Base-by-base conservation (phyloP, 2,888 invertebrate genomes). In the Cactoblastis cactorum region DNA sequence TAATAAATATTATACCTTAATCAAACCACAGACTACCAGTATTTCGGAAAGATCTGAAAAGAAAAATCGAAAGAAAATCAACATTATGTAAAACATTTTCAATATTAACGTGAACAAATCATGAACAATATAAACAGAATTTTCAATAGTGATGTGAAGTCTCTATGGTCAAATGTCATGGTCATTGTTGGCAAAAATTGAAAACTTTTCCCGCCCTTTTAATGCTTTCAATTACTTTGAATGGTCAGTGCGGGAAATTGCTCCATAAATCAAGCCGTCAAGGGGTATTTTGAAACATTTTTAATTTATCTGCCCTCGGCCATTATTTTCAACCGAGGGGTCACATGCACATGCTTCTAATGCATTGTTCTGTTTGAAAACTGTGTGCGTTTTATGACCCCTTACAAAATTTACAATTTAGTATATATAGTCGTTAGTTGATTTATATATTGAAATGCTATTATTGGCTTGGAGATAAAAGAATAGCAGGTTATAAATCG, bases 281-380 rank as follows among this genome's bases (percentile, higher is more conserved):
- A 83, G 83, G 84, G 87, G 82, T 80, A 84, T 85, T 87, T 85
- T 80, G 84, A 85, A 62, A 71, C 79, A 85, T 86, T 89, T 89
- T 89, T 89, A 89, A 89, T 89, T 88, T 88, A 89, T 87, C 79
- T 86, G 85, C 80, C 87, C 86, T 75, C 73, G 58, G 75, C 82
- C 78, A 83, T 88, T 87, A 87, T 86, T 87, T 88, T 83, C 74
- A 67, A 52, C 19, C 71, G 83, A 85, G 82, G 88, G 88, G 88
- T 89, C 88, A 89, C 79, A 67, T 50, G 55, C 53, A 83, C 81
- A 83, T 43, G 43, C 43, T 43, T 32, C 5, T 28, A 43, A 82
- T 80, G 70, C 64, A 61, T 56, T 67, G 58, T 63, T 69, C 67
- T 76, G 74, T 72, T 70, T 68, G 63, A 61, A 61, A 71, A 62